Conservation (phyloP, 2,113 vertebrate species). For the Platichthys flesus region DNA sequence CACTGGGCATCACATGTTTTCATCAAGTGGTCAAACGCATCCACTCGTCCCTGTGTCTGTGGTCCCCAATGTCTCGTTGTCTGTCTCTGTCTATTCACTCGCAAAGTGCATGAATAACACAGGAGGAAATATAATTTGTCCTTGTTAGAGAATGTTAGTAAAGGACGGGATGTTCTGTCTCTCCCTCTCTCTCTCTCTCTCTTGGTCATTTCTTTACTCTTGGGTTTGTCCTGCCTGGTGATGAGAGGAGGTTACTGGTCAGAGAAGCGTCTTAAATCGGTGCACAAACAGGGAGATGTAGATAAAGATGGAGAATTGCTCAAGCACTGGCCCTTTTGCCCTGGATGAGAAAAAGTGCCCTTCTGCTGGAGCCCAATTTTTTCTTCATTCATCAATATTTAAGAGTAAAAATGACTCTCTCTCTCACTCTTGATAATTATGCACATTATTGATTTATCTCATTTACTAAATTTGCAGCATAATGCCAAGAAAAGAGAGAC, state of each 20-base stretch:
- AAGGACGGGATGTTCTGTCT: slow-evolving; percentile 2
- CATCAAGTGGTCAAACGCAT: slow-evolving; percentile 36
- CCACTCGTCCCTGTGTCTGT: slow-evolving; percentile 7
- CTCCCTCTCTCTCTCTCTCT: background rate
- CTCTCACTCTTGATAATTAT: too few species aligned
- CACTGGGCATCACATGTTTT: slow-evolving; percentile 7
- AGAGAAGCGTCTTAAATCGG: too few species aligned
- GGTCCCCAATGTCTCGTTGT: slow-evolving; percentile 19
- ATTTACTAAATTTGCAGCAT: too few species aligned
- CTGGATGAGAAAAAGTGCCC: too few species aligned
- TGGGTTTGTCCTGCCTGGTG: background rate
- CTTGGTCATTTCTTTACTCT: slow-evolving; percentile 4
- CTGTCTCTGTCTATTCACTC: slow-evolving; percentile 24
- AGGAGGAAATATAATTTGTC: slow-evolving; percentile 12
- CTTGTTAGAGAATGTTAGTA: background rate
- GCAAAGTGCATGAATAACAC: slow-evolving; percentile 9
- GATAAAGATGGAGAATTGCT: background rate
- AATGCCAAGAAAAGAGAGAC: too few species aligned
- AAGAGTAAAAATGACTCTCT: too few species aligned
- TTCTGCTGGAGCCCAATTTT: too few species aligned
- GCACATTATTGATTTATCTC: too few species aligned
- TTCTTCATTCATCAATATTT: too few species aligned
- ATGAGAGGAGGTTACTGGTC: background rate
- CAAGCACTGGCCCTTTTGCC: too few species aligned
- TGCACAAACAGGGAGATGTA: background rate